Evolutionary conservation across 2,113 vertebrate genomes (phyloP).

Genomic region (Apteryx owenii): DNA sequence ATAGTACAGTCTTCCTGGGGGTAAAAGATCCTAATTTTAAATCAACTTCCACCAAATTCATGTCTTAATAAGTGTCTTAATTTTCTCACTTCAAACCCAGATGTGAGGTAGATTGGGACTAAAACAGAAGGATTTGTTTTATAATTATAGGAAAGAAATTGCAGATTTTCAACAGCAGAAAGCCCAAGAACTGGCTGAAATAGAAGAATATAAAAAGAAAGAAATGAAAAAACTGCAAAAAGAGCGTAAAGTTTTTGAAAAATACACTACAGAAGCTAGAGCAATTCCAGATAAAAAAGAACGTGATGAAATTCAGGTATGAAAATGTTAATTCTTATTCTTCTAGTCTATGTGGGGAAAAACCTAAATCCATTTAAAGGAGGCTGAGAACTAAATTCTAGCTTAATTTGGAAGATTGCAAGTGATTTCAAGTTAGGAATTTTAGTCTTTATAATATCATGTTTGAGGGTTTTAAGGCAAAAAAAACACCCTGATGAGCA

Average conservation of each 20-base stretch:
- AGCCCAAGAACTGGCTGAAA: constrained; percentile 82
- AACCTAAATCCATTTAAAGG: not conserved
- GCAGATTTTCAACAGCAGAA: constrained; percentile 87
- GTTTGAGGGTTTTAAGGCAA: not conserved
- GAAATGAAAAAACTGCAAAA: constrained; percentile 91
- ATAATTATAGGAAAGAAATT: constrained; percentile 85
- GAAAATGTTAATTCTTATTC: not conserved
- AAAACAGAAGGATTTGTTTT: not conserved
- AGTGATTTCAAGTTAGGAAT: not conserved
- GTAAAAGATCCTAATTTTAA: not conserved
- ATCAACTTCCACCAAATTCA: not conserved
- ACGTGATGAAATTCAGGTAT: constrained; percentile 95
- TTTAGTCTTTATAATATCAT: not conserved
- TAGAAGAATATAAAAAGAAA: constrained; percentile 91
- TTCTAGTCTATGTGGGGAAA: not conserved
- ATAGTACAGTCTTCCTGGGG: not conserved
- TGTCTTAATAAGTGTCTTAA: not conserved
- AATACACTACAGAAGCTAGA: constrained; percentile 83
- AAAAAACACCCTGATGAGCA: not conserved
- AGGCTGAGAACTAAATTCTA: not conserved
- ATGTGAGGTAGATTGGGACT: not conserved
- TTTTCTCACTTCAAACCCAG: not conserved
- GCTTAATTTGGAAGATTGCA: not conserved
- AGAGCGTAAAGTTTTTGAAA: constrained; percentile 93
- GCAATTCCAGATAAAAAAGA: constrained; percentile 94